Evolutionary conservation across 2,888 invertebrate genomes (phyloP).

Genomic region (Flabesymbios commensalis): DNA sequence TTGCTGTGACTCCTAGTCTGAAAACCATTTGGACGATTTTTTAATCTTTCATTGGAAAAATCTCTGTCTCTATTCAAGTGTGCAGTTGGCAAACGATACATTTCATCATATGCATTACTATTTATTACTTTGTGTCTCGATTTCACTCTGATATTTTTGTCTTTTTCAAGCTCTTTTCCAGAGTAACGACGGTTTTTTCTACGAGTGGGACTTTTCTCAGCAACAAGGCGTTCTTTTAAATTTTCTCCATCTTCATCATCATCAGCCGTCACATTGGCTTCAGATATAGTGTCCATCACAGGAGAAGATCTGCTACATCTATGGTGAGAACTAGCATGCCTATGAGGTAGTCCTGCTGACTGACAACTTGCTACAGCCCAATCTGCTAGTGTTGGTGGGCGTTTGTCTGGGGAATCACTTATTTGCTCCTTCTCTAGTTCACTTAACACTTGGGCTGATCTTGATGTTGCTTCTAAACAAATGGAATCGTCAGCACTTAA

Average conservation of each 20-base stretch:
- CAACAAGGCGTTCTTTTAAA: conserved; percentile 2
- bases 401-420: not conserved
- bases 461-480: too few species aligned
- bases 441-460: too few species aligned
- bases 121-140: conserved; percentile 30
- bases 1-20: too few species aligned
- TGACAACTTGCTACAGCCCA: not conserved
- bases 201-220: conserved; percentile 1
- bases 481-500: too few species aligned
- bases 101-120: conserved; percentile 42
- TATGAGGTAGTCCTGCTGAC: conserved; percentile 4
- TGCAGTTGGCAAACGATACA: conserved; percentile 48
- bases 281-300: not conserved
- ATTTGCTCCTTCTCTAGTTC: not conserved
- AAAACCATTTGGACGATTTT: too few species aligned
- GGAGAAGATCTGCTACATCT: not conserved
- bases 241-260: not conserved
- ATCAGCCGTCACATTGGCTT: not conserved
- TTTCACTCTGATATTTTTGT: not conserved
- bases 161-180: not conserved
- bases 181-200: conserved; percentile 4
- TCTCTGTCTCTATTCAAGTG: conserved; percentile 32
- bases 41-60: conserved; percentile 1
- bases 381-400: not conserved
- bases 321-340: too few species aligned